Conservation (phyloP, 2,797 vertebrate genomes). For the Jordanella pulchra region DNA sequence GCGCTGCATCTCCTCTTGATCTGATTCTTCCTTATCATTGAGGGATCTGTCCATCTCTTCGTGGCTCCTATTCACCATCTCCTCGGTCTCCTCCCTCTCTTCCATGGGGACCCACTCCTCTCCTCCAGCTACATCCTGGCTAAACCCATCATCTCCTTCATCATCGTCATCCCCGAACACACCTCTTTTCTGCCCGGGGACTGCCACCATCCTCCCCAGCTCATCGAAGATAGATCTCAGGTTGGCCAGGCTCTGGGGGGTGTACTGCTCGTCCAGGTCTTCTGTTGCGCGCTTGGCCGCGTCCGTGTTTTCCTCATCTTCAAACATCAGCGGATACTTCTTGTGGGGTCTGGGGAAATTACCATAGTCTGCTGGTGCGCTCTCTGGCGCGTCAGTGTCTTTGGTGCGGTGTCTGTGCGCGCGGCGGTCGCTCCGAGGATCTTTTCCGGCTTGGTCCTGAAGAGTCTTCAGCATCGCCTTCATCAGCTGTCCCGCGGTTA, state of each 20-base stretch:
- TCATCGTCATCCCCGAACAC: conserved; percentile 84
- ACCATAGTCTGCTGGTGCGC: conserved; percentile 80
- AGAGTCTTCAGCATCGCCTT: conserved; percentile 88
- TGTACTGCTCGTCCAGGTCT: conserved; percentile 95
- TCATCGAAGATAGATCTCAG: conserved; percentile 96
- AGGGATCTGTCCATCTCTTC: conserved; percentile 87
- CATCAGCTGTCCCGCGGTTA: conserved; percentile 86
- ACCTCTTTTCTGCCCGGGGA: conserved; percentile 83
- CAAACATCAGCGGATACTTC: conserved; percentile 86
- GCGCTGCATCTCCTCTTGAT: conserved; percentile 84
- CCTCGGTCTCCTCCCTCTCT: conserved; percentile 92
- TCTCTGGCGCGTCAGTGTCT: conserved; percentile 77
- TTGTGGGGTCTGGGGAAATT: conserved; percentile 85
- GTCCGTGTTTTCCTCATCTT: conserved; percentile 87
- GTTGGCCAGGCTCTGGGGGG: conserved; percentile 94
- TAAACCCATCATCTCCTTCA: conserved; percentile 85
- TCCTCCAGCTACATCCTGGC: conserved; percentile 89
- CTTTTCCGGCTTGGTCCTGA: conserved; percentile 84
- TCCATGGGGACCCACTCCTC: conserved; percentile 96
- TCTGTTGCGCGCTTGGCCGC: conserved; percentile 93
- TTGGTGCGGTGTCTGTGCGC: conserved; percentile 74
- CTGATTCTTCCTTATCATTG: conserved; percentile 71
- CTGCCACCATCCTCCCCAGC: conserved; percentile 86
- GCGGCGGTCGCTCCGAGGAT: conserved; percentile 80
- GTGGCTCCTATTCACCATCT: conserved; percentile 89